Conservation (phyloP, 2,888 invertebrate genomes). For the Netelia melanura region DNA sequence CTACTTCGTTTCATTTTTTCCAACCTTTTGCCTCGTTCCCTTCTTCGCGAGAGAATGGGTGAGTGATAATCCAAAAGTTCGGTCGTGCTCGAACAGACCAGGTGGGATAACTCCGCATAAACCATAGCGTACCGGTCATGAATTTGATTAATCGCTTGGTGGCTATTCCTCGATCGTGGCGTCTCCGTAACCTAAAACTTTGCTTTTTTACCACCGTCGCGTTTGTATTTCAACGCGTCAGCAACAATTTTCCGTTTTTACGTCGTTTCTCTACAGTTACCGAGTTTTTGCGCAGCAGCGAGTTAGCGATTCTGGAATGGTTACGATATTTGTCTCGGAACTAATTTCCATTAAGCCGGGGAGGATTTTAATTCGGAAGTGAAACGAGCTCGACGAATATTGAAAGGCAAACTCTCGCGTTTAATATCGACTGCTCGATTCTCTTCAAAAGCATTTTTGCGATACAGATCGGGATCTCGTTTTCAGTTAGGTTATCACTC, state of each 20-base stretch:
- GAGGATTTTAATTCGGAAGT: not conserved
- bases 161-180: conserved; percentile 9
- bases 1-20: conserved; percentile 42
- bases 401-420: not conserved
- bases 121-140: conserved; percentile 50
- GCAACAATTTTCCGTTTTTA: conserved; percentile 20
- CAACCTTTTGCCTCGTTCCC: conserved; percentile 35
- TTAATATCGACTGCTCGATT: not conserved
- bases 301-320: not conserved
- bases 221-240: conserved; percentile 33
- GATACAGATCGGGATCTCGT: not conserved
- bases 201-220: conserved; percentile 27
- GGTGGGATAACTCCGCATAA: conserved; percentile 44
- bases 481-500: not conserved
- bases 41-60: conserved; percentile 51
- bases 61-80: conserved; percentile 65
- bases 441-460: not conserved
- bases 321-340: not conserved
- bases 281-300: not conserved
- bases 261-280: not conserved
- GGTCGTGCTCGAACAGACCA: conserved; percentile 49
- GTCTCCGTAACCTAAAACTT: not conserved
- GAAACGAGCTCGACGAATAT: not conserved
- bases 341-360: not conserved
- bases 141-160: conserved; percentile 57